These are phyloP conservation scores for Cladopsammia gracilis DNA, from an alignment of 64 coral and sea anemone species.

Conservation along the genomic window DNA sequence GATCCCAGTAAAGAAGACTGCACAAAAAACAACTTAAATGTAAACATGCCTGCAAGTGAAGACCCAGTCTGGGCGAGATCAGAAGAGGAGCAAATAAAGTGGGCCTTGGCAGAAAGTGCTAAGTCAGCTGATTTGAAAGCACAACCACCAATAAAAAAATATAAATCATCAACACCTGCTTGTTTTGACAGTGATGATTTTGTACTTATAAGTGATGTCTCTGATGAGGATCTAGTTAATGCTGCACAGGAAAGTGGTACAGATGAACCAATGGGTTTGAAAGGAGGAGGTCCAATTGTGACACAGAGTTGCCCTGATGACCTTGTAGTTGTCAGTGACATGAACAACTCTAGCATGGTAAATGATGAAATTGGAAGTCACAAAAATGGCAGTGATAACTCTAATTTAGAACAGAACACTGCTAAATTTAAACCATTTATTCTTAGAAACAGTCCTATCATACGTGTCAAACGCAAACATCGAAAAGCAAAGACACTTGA, in stretches of 20 bases:
- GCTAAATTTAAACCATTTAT: not conserved
- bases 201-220: not conserved
- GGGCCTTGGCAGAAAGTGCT: constrained; percentile 63
- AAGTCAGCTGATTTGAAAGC: not conserved
- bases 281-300: constrained; percentile 5
- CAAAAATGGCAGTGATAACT: not conserved
- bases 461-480: not conserved
- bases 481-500: not conserved
- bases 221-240: not conserved
- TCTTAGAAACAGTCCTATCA: constrained; percentile 2
- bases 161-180: not conserved
- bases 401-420: not conserved
- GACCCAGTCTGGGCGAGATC: not conserved
- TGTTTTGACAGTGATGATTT: not conserved
- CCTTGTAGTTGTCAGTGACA: not conserved
- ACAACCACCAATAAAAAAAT: not conserved
- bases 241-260: not conserved
- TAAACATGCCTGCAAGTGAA: not conserved
- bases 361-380: not conserved
- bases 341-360: not conserved
- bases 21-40: not conserved
- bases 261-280: constrained; percentile 18
- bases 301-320: not conserved
- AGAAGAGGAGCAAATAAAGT: constrained; percentile 67
- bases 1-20: not conserved